Base-by-base conservation (phyloP, 2,113 vertebrate species). In the Dipodomys ordii region DNA sequence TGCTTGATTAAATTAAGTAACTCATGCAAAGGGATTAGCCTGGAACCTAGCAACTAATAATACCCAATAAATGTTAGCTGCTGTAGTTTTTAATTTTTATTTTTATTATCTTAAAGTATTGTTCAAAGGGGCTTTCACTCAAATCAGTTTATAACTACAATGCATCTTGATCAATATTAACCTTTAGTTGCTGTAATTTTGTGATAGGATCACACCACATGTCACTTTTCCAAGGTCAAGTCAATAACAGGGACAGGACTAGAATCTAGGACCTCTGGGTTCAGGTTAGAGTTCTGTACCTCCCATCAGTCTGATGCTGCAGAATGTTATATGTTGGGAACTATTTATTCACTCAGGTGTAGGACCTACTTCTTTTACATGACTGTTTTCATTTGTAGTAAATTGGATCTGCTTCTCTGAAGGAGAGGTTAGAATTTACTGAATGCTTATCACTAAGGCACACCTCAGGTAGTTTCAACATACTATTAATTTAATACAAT, bases 401-500 rank as follows among this genome's bases (percentile, higher is more conserved):
- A 76, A 89, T 6, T 65, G 30, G 53, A 83, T 27, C 44, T 90
- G 67, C 49, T 93, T 96, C 89, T 35, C 79, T 91, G 84, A 94
- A 57, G 19, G 64, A 84, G 22, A 67, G 62, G 95, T 93, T 85
- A 80, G 69, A 91, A 53, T 88, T n/a, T 87, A 90, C 74, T 90
- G 93, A 88, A 27, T 84, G 49, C 20, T 95, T 83, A 84, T 83
- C 62, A 79, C 16, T 87, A 81, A 81, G 81, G 35, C 91, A 93
- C 49, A 90, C 65, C 71, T 60, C 83, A 90, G 60, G 32, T 30
- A 90, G 22, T 80, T 96, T 88, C 90, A 30, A 81, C 30, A 83
- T 39, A 77, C 23, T 94, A 87, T 91, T 92, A 91, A 84, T 74
- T 87, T 90, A 91, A 83, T 88, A 53, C 67, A 84, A 20, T 93